Conservation (phyloP, 2,113 vertebrate species). For the Rhea pennata region DNA sequence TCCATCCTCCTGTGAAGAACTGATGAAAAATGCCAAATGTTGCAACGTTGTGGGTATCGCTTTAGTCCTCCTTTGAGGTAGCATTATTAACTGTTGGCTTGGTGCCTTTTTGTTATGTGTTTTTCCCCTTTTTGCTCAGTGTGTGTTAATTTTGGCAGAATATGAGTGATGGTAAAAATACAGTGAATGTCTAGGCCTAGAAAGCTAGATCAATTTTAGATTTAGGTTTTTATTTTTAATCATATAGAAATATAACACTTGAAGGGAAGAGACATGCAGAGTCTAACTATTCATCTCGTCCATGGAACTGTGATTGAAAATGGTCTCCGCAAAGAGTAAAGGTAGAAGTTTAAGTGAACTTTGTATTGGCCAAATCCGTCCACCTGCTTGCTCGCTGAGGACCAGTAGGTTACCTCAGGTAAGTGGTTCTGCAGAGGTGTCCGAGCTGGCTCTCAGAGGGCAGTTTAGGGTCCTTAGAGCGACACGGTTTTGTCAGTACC, state of each 20-base stretch:
- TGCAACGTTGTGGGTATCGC: not conserved
- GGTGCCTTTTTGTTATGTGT: not conserved
- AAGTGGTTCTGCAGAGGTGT: fast-evolving
- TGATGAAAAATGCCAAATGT: not conserved
- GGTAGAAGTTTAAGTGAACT: not conserved
- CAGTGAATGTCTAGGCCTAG: not conserved
- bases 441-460: not conserved
- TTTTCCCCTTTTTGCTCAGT: not conserved
- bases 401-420: not conserved
- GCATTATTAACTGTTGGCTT: not conserved
- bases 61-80: not conserved
- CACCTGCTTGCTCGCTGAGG: fast-evolving
- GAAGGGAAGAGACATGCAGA: fast-evolving
- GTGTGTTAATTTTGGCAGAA: not conserved
- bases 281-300: not conserved
- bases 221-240: not conserved
- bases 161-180: not conserved
- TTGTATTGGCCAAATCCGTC: fast-evolving
- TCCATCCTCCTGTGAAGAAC: not conserved
- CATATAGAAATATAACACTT: not conserved
- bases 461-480: fast-evolving
- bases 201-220: not conserved
- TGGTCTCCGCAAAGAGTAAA: not conserved
- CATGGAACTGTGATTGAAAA: not conserved
- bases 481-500: not conserved